Evolutionary conservation across 1,140 invertebrate species (phyloP), one percentile per base, ranked within the genome.

Genomic region (Lethrus apterus): DNA sequence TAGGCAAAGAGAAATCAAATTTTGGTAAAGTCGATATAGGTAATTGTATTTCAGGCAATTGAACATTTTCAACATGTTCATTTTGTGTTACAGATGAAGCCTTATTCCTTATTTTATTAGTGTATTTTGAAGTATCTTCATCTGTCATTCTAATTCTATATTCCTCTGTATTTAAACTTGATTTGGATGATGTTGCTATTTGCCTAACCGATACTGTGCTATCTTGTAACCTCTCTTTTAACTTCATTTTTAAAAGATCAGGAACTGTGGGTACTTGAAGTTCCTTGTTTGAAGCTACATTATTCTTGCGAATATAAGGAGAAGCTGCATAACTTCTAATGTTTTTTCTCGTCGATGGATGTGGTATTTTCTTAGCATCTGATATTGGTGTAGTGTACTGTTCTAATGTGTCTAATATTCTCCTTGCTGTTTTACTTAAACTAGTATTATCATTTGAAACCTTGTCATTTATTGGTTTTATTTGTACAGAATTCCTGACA

Each of bases 341-440:
- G 11, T 30, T 3, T 15, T 42, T 46, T 11, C 15, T 19, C 15
- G 11, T 55, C 15, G 59, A 55, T 19, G 59, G 51, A 1, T 70
- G 60, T n/a, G 81, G 79, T 58, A 84, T 81, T 54, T 81, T 80
- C 55, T 77, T 81, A 14, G 77, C 82, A 59, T 85, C 81, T n/a
- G 70, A 72, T 40, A 86, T 65, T 1, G 84, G 81, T 2, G 83
- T 83, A 0, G 81, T 80, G 59, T 81, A 86, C 46, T 82, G 75
- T 59, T 86, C 81, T 17, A 89, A 62, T 21, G 85, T 70, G 50
- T 84, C 77, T 45, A 86, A 65, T 44, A 88, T 82, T 48, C 78
- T 72, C 42, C 75, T 74, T 0, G 84, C 77, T 2, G 84, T 81
- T 45, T 73, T 73, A 44, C 79, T 63, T 13, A 67, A 42, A 7